Base-by-base conservation (phyloP, 2,113 vertebrate genomes). In the Lagenorhynchus albirostris region DNA sequence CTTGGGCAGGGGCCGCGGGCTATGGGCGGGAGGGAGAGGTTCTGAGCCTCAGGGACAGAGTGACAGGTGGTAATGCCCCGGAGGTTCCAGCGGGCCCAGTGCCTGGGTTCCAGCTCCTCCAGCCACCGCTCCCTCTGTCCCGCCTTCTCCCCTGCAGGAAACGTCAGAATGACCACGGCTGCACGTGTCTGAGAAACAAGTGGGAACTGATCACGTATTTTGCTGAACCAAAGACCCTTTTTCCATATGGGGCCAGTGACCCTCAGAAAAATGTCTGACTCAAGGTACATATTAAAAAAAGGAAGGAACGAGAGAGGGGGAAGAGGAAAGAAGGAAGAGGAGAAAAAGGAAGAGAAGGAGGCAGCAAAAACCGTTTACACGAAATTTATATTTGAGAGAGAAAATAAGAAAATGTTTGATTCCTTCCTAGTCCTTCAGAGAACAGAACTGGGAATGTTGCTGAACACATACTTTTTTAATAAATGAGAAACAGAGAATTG, bases 141-240 rank as follows among this genome's bases (percentile, higher is more conserved):
- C 3, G 0, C 7, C n/a, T 3, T 3, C 31, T 8, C 21, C 25
- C 1, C 0, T 1, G 15, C 13, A 8, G 6, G 38, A 44, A 62
- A 63, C 3, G 0, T 8, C 67, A 31, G 62, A 4, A 70, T 29
- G 1, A 3, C 26, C 0, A 18, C 18, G 4, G 18, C 44, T 5
- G 13, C 36, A 1, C 0, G 0, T 11, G 14, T 50, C 8, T n/a
- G 62, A n/a, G n/a, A 41, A 38, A 0, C 8, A 33, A 12, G 29
- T 4, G 31, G 44, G 31, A 23, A 12, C 0, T 14, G 8, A 0
- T 1, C 1, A 0, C 20, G 12, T 6, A 25, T 73, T 67, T 68
- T 26, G 62, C 74, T 50, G 65, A 81, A 21, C 47, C 1, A 2
- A 38, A 47, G 63, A 36, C 17, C 29, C n/a, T 36, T 79, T 65